These are phyloP conservation scores for Coreoperca whiteheadi DNA, from an alignment of 2,113 vertebrate genomes.

Conservation along the genomic window DNA sequence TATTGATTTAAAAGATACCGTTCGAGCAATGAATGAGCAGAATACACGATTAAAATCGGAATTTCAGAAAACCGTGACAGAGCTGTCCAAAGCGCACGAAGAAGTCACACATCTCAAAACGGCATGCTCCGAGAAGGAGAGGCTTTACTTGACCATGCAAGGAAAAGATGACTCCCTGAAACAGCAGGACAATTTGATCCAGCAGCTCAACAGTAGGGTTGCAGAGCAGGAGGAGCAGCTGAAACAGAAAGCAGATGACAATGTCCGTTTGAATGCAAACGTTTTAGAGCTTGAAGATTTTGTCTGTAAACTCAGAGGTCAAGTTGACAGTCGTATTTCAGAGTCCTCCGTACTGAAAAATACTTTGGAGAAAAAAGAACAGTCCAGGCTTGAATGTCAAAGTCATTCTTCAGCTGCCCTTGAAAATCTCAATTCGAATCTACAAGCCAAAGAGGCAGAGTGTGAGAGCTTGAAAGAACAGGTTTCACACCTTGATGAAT, in stretches of 20 bases:
- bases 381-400: conserved; percentile 62
- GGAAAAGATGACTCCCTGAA: conserved; percentile 79
- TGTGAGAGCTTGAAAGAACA: conserved; percentile 82
- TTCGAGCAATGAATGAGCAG: conserved; percentile 80
- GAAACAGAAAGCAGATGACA: conserved; percentile 80
- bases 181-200: conserved; percentile 81
- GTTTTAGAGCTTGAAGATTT: conserved; percentile 79
- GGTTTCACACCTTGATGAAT: conserved; percentile 78
- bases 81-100: conserved; percentile 68
- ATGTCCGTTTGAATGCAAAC: conserved; percentile 64
- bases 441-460: conserved; percentile 83
- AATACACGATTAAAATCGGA: conserved; percentile 82
- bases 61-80: conserved; percentile 69
- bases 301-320: conserved; percentile 65
- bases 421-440: conserved; percentile 73
- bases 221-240: conserved; percentile 81
- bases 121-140: conserved; percentile 74
- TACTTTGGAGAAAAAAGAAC: conserved; percentile 83
- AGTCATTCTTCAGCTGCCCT: conserved; percentile 59
- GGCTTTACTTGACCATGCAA: conserved; percentile 68
- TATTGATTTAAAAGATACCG: conserved; percentile 73
- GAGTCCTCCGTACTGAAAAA: conserved; percentile 79
- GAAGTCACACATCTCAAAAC: conserved; percentile 76
- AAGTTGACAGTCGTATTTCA: conserved; percentile 74
- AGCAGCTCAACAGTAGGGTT: conserved; percentile 77